phyloP scores from a whole-genome alignment of 53 echinoderm and acorn worm genomes.

The Arbacia lixula region DNA sequence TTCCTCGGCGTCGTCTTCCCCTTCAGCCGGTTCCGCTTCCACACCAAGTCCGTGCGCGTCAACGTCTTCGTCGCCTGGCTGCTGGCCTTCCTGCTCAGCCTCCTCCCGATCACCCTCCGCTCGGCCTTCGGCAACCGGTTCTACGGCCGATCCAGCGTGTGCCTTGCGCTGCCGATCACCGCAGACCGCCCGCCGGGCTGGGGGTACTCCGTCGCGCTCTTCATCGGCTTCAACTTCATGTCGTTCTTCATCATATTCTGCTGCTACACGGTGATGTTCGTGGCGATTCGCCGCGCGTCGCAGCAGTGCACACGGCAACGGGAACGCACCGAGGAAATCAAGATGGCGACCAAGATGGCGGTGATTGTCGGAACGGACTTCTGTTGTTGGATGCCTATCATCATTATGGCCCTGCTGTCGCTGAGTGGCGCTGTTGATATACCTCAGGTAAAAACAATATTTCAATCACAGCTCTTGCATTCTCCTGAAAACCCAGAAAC shows the following conservation, averaged over 20 bases:
- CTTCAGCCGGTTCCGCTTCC: conserved; percentile 85
- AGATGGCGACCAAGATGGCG: conserved; percentile 99
- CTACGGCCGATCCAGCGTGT: conserved; percentile 95
- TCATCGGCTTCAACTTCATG: conserved; percentile 88
- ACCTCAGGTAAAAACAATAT: conserved; percentile 59
- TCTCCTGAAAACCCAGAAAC: too few relatives aligned
- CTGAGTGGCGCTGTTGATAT: conserved; percentile 71
- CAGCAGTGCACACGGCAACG: conserved; percentile 81
- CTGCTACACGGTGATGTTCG: conserved; percentile 88
- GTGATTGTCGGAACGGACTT: conserved; percentile 94
- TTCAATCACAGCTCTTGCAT: neutral
- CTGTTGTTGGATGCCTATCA: conserved; percentile 96
- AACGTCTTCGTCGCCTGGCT: conserved; percentile 79
- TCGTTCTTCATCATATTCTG: conserved; percentile 87
- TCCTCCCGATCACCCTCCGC: conserved; percentile 72
- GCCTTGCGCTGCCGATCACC: conserved; percentile 87
- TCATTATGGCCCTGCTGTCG: conserved; percentile 88
- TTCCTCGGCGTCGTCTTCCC: conserved; percentile 95
- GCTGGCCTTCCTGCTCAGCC: conserved; percentile 79
- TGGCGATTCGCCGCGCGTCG: conserved; percentile 84
- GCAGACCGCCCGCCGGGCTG: conserved; percentile 81
- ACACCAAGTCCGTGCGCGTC: conserved; percentile 85
- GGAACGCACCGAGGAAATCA: conserved; percentile 83
- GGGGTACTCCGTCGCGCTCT: conserved; percentile 92
- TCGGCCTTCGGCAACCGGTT: conserved; percentile 81